Base-by-base conservation (phyloP, 2,113 vertebrate genomes). In the Chaetorhynchus papuensis region DNA sequence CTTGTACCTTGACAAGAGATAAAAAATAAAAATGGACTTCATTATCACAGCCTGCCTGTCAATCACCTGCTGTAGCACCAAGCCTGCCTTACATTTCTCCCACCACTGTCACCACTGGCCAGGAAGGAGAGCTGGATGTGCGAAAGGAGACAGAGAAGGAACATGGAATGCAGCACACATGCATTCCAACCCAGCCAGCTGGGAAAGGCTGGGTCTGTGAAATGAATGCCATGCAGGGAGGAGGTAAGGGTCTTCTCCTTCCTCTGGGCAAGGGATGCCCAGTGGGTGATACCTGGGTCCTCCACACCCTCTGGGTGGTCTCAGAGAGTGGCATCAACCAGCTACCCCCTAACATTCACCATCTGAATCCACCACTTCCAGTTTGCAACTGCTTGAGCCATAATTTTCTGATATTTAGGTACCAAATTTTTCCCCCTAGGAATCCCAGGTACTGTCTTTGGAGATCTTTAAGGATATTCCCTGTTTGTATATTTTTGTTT, bases 1-100 rank as follows among this genome's bases (percentile, higher is more conserved):
- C 96, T 97, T 96, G 95, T 96, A 96, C 95, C 92, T 92, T 93
- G 60, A 77, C 35, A 41, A 92, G 96, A 95, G 93, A 96, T 95
- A 91, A 95, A 95, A 72, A 74, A 83, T 94, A 91, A 85, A 92
- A 94, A 81, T 94, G 94, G 93, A 95, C 93, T 98, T 94, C 75
- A 85, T 96, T 92, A 96, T 93, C 52, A 57, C 54, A 53, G 47
- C n/a, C 59, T 82, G 89, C 63, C 90, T 96, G 92, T 94, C 84
- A 83, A n/a, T 93, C 95, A 93, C 37, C 77, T 7, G 12, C 37
- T 7, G 9, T 26, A 74, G 79, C 71, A 83, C 47, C 41, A 26
- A 76, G 59, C 13, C 80, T 87, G 42, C 53, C 49, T 85, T 11
- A 2, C 57, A 7, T 24, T n/a, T 64, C 52, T 23, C 42, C 6